Evolutionary conservation across 2,888 invertebrate genomes (phyloP).

Genomic region (Mantis religiosa): DNA sequence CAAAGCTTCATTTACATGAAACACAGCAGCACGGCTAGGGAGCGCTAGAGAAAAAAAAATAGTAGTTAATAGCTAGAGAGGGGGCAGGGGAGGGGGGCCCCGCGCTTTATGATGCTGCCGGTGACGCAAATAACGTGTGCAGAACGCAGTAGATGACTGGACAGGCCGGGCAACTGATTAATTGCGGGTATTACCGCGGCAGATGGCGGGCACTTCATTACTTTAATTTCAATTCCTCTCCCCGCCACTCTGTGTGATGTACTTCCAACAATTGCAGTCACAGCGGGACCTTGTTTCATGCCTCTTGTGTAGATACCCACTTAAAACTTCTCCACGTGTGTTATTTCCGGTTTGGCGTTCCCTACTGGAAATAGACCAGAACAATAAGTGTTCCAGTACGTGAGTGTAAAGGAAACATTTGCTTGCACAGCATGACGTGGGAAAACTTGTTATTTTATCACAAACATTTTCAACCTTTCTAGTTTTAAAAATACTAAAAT

Average conservation of each 20-base stretch:
- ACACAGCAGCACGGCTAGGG: neutral
- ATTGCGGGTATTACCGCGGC: neutral
- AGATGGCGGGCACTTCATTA: conserved; percentile 22
- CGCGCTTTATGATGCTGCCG: neutral
- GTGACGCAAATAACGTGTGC: conserved; percentile 1
- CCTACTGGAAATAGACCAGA: no score
- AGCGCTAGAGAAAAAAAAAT: neutral
- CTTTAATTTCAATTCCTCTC: conserved; percentile 18
- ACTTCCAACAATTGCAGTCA: neutral
- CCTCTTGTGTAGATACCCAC: neutral
- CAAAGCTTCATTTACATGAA: neutral
- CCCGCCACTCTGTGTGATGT: neutral
- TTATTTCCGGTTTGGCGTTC: neutral
- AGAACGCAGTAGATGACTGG: neutral
- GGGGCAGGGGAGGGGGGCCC: no score
- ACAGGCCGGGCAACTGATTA: neutral
- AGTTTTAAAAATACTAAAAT: no score
- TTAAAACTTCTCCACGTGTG: neutral
- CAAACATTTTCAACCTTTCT: no score
- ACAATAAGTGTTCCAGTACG: no score
- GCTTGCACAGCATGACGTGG: no score
- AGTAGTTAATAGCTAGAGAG: neutral
- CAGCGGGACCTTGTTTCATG: neutral
- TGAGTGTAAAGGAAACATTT: neutral
- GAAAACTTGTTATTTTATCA: no score